Base-by-base conservation (phyloP, 2,113 vertebrate genomes). In the Oenanthe melanoleuca region DNA sequence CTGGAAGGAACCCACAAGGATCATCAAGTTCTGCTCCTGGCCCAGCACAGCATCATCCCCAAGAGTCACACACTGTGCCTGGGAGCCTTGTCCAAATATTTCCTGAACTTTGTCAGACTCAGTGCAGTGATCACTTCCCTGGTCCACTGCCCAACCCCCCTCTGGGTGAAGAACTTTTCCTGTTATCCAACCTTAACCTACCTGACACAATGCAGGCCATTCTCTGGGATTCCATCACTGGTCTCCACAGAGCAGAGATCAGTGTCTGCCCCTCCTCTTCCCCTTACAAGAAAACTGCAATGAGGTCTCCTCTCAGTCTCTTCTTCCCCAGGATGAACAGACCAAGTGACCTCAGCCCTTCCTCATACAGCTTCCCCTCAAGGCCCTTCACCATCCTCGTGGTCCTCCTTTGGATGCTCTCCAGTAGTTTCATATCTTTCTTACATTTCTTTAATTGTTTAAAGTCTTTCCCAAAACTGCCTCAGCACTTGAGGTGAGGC, bases 21-120 rank as follows among this genome's bases (percentile, higher is more conserved):
- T 44, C 14, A 37, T 18, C 0, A 1, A 21, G 4, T 44, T 34
- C 26, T 18, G 5, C 5, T 60, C 26, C 33, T 23, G 9, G 37
- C 11, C 9, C 23, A 33, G 22, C 63, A 22, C 33, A 67, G 53
- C 26, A 67, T 53, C 45, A 50, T 26, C 3, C 22, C 31, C 18
- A 25, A 12, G 26, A 44, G 22, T 44, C 53, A 52, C 31, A 50
- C 7, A 4, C 4, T 44, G 9, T 33, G 11, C 31, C 20, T 23
- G 26, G 8, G 11, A 67, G 8, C 22, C 52, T 19, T 22, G 37
- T 33, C 6, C 52, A 50, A 86, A 22, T 31, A 22, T 9, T 77
- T 44, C 14, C 28, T 52, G 37, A 52, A 26, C 9, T 44, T 25
- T 8, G 3, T 33, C 71, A 67, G 37, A 18, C 7, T 42, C 37